These are phyloP conservation scores for Diplolepis rosae DNA, from an alignment of 2,888 invertebrate species.

Conservation along the genomic window DNA sequence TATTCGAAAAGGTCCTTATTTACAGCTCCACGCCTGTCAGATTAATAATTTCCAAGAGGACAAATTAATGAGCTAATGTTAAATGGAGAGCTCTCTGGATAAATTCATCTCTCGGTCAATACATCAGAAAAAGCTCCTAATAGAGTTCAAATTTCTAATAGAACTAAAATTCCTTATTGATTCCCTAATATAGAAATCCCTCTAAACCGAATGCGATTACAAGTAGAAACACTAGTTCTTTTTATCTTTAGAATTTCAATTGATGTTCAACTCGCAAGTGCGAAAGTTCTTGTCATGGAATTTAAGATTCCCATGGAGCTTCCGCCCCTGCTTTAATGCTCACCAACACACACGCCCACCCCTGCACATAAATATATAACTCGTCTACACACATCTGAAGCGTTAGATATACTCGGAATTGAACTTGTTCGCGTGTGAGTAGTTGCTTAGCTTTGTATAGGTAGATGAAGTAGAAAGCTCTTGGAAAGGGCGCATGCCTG, in stretches of 20 bases:
- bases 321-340: not conserved
- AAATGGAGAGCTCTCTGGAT: not conserved
- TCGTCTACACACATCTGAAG: not conserved
- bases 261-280: not conserved
- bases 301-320: not conserved
- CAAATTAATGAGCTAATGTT: conserved; percentile 20
- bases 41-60: conserved; percentile 11
- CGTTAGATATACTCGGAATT: not conserved
- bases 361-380: not conserved
- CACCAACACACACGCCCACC: not conserved
- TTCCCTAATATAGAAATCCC: not conserved
- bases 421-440: not conserved
- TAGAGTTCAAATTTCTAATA: not conserved
- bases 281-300: not conserved
- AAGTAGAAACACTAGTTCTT: not conserved
- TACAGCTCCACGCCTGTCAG: conserved; percentile 16
- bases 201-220: no score
- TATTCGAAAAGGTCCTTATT: conserved; percentile 18
- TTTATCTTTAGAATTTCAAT: not conserved
- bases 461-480: conserved; percentile 56
- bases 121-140: not conserved
- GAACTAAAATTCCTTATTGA: no score
- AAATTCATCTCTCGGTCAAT: conserved; percentile 10
- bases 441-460: conserved; percentile 50
- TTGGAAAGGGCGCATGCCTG: conserved; percentile 56